Percentiles rank a stretch among this genome's conserved stretches.
Evolutionary conservation across 2,888 invertebrate genomes (phyloP).

Genomic region (Chromoteleia sp.): DNA sequence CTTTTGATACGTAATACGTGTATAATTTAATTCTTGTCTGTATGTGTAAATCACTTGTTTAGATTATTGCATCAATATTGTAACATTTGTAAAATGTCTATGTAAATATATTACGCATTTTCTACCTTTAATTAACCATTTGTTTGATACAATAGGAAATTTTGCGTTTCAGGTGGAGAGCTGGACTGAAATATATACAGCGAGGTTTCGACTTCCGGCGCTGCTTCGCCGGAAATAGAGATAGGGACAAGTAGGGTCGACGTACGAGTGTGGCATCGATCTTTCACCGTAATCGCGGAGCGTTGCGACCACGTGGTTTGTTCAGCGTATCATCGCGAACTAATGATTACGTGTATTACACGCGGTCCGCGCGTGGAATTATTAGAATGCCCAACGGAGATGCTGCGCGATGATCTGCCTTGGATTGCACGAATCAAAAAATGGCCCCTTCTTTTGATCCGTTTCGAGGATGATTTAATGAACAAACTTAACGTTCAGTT

Average conservation of each 20-base stretch:
- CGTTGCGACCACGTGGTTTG: constrained; percentile 65
- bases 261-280: constrained; percentile 66
- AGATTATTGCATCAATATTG: too few relatives aligned
- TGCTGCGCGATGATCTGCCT: constrained; percentile 36
- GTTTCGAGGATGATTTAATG: too few relatives aligned
- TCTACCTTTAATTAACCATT: constrained; percentile 5
- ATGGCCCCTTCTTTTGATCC: neutral
- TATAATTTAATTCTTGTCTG: too few relatives aligned
- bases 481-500: too few relatives aligned
- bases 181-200: constrained; percentile 44
- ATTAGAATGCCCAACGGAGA: constrained; percentile 54
- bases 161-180: constrained; percentile 20
- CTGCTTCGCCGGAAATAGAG: constrained; percentile 65
- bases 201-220: constrained; percentile 62
- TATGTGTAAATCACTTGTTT: too few relatives aligned
- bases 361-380: constrained; percentile 62
- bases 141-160: constrained; percentile 5
- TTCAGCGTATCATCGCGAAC: constrained; percentile 62
- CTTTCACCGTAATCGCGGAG: constrained; percentile 62
- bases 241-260: constrained; percentile 69
- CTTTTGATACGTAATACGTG: too few relatives aligned
- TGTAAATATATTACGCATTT: too few relatives aligned
- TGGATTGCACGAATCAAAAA: constrained; percentile 19
- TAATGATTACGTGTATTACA: constrained; percentile 66
- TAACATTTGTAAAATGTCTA: too few relatives aligned